phyloP scores from a whole-genome alignment of 2,888 invertebrate genomes.

The Eremobia ochroleuca region DNA sequence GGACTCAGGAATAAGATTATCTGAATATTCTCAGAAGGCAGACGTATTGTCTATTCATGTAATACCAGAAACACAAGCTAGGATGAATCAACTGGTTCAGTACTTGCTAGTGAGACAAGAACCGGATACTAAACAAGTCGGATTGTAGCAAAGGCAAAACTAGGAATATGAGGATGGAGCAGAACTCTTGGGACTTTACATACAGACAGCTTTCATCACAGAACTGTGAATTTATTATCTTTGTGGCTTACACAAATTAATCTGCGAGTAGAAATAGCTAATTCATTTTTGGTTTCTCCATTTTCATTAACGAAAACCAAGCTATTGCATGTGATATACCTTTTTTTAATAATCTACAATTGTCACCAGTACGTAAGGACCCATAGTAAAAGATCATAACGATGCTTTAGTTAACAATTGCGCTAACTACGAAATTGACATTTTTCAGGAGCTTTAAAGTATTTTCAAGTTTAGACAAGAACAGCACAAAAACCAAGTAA shows the following conservation, averaged over 20 bases:
- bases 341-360: background rate
- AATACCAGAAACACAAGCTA: conserved; percentile 26
- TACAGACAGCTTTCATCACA: conserved; percentile 9
- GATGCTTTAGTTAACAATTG: too few species aligned
- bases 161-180: conserved; percentile 9
- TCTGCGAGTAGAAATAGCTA: background rate
- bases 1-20: conserved; percentile 19
- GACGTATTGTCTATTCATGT: conserved; percentile 28
- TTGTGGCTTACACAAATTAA: background rate
- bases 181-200: conserved; percentile 14
- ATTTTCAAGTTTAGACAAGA: too few species aligned
- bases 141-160: conserved; percentile 28
- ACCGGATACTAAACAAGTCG: conserved; percentile 22
- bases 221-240: conserved; percentile 24
- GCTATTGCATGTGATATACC: background rate
- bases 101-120: conserved; percentile 41
- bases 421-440: too few species aligned
- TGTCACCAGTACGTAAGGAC: background rate
- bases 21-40: conserved; percentile 23
- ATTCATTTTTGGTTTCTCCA: background rate
- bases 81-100: conserved; percentile 44
- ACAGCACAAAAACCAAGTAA: too few species aligned
- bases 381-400: background rate
- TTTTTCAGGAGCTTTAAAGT: too few species aligned
- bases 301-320: background rate